phyloP scores from a whole-genome alignment of 2,113 vertebrate species.

The Pao palembangensis region DNA sequence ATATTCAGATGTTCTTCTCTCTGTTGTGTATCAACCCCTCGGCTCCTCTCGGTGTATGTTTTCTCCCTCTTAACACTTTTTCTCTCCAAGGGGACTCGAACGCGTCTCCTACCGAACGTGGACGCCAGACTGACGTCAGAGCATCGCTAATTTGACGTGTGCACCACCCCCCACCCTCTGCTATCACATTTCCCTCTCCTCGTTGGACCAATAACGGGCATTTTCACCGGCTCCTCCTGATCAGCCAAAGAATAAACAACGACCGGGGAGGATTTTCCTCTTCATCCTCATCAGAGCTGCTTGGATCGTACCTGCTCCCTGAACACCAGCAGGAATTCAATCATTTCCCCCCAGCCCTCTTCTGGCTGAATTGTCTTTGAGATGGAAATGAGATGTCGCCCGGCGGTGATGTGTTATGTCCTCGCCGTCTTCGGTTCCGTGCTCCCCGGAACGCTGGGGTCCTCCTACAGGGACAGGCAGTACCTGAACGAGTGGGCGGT shows the following conservation, averaged over 20 bases:
- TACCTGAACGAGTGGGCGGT: constrained; percentile 98
- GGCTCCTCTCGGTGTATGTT: constrained; percentile 61
- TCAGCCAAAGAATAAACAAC: constrained; percentile 18
- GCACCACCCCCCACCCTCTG: constrained; percentile 49
- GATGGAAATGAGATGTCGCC: constrained; percentile 81
- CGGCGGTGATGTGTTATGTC: constrained; percentile 71
- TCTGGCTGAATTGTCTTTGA: constrained; percentile 59
- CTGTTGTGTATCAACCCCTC: constrained; percentile 2
- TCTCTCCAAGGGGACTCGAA: constrained; percentile 64
- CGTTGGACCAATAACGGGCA: constrained; percentile 45
- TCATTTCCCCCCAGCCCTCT: constrained; percentile 23
- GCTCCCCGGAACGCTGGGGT: constrained; percentile 40
- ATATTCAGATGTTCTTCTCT: not conserved
- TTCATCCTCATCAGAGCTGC: not conserved
- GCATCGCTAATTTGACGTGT: constrained; percentile 88
- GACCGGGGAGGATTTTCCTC: not conserved
- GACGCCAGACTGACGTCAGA: constrained; percentile 87
- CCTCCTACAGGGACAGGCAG: constrained; percentile 73
- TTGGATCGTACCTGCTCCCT: no score
- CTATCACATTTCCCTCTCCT: constrained; percentile 30
- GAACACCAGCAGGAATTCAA: not conserved
- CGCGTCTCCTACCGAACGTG: constrained; percentile 79
- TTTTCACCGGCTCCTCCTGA: constrained; percentile 36
- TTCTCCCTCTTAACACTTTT: constrained; percentile 22
- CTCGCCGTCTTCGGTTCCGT: constrained; percentile 61